These are phyloP conservation scores for Steatocranus sp. DNA, from an alignment of 2,797 vertebrate genomes.

Conservation along the genomic window DNA sequence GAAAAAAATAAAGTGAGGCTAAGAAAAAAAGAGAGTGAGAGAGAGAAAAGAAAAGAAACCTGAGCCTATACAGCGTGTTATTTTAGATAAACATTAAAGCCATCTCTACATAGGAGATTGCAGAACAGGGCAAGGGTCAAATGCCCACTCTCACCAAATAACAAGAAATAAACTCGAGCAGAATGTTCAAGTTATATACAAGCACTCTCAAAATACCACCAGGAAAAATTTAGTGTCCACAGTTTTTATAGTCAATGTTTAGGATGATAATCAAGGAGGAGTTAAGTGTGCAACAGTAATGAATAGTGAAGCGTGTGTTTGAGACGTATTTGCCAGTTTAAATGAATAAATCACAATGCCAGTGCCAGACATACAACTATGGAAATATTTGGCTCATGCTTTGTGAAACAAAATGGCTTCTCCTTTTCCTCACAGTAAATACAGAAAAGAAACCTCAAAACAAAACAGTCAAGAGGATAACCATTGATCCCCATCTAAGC, in stretches of 20 bases:
- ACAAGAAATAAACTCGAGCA: neutral
- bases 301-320: conserved; percentile 3
- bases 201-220: neutral
- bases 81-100: neutral
- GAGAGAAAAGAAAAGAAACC: neutral
- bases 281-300: conserved; percentile 7
- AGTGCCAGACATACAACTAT: conserved; percentile 54
- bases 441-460: conserved; percentile 71
- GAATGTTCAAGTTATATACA: neutral
- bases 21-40: neutral
- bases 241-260: neutral
- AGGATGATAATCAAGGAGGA: neutral
- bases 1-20: neutral
- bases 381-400: conserved; percentile 67
- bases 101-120: neutral
- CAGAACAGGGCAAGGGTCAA: neutral
- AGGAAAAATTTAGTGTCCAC: neutral
- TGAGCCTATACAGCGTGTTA: neutral
- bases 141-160: neutral
- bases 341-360: conserved; percentile 36
- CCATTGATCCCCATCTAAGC: conserved; percentile 80
- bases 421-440: conserved; percentile 62
- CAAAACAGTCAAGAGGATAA: conserved; percentile 80
- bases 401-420: conserved; percentile 67
- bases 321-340: conserved; percentile 26